phyloP scores from a whole-genome alignment of 2,113 vertebrate species.

The Anas platyrhynchos region DNA sequence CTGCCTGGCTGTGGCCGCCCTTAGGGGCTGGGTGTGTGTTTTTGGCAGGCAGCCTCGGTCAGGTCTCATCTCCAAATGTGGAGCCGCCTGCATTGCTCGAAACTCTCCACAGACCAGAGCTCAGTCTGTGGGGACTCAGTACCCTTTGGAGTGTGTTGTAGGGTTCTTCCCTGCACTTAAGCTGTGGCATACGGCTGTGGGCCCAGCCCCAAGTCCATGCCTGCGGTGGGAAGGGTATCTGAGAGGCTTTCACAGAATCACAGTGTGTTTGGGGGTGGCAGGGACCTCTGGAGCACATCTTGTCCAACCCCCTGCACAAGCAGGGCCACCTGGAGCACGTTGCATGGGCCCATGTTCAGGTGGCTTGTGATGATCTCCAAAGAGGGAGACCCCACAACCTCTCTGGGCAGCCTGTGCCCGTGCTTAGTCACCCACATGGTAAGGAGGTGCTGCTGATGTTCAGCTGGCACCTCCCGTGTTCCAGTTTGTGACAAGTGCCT shows the following conservation, averaged over 20 bases:
- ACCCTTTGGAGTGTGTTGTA: neutral
- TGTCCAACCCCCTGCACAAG: neutral
- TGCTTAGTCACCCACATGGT: neutral
- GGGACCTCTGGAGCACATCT: neutral
- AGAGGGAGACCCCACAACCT: neutral
- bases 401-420: neutral
- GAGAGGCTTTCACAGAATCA: neutral
- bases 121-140: neutral
- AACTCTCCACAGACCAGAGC: neutral
- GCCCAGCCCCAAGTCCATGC: neutral
- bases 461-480: neutral
- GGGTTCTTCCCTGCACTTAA: neutral
- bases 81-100: neutral
- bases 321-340: neutral
- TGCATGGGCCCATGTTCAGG: neutral
- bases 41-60: neutral
- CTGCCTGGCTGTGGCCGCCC: neutral
- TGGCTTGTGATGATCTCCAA: neutral
- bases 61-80: neutral
- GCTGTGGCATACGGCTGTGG: neutral
- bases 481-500: neutral
- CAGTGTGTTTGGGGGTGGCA: neutral
- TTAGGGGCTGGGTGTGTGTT: neutral
- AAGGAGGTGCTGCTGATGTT: neutral
- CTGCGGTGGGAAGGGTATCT: neutral